Base-by-base conservation (phyloP, 2,113 vertebrate genomes). In the Microcebus ravelobensis region DNA sequence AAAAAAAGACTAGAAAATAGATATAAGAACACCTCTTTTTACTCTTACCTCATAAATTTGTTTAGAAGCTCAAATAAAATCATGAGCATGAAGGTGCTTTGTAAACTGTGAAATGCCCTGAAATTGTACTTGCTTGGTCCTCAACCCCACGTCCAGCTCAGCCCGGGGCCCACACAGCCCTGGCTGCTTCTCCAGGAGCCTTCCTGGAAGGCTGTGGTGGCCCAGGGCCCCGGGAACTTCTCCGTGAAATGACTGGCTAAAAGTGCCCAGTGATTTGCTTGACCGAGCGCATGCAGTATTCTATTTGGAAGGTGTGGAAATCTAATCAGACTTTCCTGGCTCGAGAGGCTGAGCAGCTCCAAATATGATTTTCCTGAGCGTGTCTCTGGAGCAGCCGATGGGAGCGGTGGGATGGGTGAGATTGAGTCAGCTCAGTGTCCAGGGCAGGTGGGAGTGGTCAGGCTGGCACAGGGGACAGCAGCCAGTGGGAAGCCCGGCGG, bases 271-370 rank as follows among this genome's bases (percentile, higher is more conserved):
- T 95, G 94, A 95, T 97, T 98, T 92, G 76, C 89, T 98, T 96
- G 97, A 90, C 48, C 52, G 80, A 93, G 79, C 71, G 23, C 48
- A 57, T 55, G 18, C 84, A 77, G 61, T 90, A 96, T 96, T 98
- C 96, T 92, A 97, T 98, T 98, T 96, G 57, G 77, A 98, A 97
- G 67, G 84, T 65, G 8, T 85, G 88, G 90, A 98, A 97, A 96
- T 65, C 80, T 82, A 96, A 98, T 95, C 90, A 94, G 93, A 97
- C 98, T 97, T 97, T 81, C 55, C 55, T 70, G 50, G 71, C 80
- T 88, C 21, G 0, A n/a, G 77, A 91, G 96, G 95, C 59, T 65
- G 42, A 96, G 77, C 1, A 95, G 77, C 93, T 97, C 65, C 95
- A 96, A 95, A 84, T 86, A 82, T 0, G 0, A 45, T 92, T 97